Evolutionary conservation across 92 coral and sea anemone genomes (phyloP).

Genomic region (Parazoanthus darwini): DNA sequence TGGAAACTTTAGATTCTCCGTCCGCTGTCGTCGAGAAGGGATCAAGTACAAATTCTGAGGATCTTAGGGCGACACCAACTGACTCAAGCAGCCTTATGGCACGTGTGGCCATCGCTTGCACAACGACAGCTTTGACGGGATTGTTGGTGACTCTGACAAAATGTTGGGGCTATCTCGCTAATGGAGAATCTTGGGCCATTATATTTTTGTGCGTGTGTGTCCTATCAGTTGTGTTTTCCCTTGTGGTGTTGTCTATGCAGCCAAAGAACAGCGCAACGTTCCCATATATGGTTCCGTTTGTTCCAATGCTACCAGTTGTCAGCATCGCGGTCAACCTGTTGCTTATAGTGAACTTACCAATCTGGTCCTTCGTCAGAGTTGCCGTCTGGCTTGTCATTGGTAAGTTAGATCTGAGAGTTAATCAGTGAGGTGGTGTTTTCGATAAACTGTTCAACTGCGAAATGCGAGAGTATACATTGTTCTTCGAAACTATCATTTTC

Average conservation of each 20-base stretch:
- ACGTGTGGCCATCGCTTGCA: not conserved
- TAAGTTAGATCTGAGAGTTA: not conserved
- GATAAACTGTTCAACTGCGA: no score
- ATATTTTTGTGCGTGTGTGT: not conserved
- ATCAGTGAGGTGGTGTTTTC: no score
- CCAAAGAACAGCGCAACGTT: not conserved
- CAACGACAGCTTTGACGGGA: not conserved
- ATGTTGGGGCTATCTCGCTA: not conserved
- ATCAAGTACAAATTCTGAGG: not conserved
- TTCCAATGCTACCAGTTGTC: not conserved
- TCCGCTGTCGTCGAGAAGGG: not conserved
- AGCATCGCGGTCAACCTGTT: not conserved
- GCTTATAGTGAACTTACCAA: not conserved
- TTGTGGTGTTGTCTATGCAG: not conserved
- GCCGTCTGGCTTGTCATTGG: not conserved
- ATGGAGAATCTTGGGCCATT: not conserved
- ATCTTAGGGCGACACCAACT: not conserved
- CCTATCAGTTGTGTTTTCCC: not conserved
- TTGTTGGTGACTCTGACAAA: not conserved
- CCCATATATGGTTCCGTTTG: not conserved
- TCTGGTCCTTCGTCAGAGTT: not conserved
- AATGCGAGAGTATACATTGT: no score
- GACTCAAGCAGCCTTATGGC: not conserved
- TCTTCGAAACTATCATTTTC: no score
- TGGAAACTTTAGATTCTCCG: not conserved